Evolutionary conservation across 2,797 vertebrate species (phyloP), one percentile per base, ranked within the genome.

Genomic region (Microcaecilia unicolor): DNA sequence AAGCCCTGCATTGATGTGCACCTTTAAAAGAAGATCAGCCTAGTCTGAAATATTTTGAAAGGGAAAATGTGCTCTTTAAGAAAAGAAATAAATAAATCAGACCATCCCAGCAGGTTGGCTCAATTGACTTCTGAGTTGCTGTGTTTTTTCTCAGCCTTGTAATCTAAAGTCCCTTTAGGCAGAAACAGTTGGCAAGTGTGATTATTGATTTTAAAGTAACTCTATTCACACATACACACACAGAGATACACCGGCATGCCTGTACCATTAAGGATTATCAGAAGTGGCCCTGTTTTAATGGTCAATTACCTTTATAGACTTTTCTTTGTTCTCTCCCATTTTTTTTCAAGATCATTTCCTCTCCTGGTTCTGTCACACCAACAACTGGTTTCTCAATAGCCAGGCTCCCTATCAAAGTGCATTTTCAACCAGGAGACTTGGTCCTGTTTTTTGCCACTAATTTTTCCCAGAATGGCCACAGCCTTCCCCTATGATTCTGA

Each of bases 381-480:
- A 31, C 19, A 38, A 25, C 11, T 4, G 2, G 34, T 6, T 34
- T 12, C 37, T 6, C 31, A 51, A 31, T 8, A 34, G 4, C 15
- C 22, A 20, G 11, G 25, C 38, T 11, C 28, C 44, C 27, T 28
- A 61, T 61, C 41, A 59, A 41, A 50, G 9, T 45, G 18, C 38
- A 41, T 31, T 49, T 10, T 25, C 13, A 42, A 12, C 36, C 34
- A 18, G 41, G 55, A 46, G 31, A 9, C 45, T 45, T 27, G 36
- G 30, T 12, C 13, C 35, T 49, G 33, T 35, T 27, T 35, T 27
- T 48, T 44, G 21, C 25, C 24, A 59, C 44, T 61, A 48, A 35
- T 39, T n/a, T n/a, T 28, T 37, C 28, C 22, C 27, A 51, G 34
- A 56, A 36, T 21, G 23, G 25, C 1, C 0, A 17, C 52, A 1